A percentile compares a stretch with the other conserved stretches of the same genome.
These are phyloP conservation scores for Gymnogyps californianus DNA, from an alignment of 2,113 vertebrate genomes.

Conservation along the genomic window DNA sequence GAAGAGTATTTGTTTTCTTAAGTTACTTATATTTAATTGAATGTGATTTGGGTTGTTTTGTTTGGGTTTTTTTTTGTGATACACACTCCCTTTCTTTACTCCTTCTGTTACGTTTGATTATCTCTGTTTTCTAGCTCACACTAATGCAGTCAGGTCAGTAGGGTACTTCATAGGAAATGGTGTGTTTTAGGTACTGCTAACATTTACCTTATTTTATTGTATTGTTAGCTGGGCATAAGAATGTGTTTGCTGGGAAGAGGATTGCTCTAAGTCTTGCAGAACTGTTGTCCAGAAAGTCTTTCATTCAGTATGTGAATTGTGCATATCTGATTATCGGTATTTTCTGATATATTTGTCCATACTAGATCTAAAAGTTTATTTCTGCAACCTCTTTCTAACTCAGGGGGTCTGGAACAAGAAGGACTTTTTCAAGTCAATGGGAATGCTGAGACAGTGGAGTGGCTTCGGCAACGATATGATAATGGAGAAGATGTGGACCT, in stretches of 20 bases:
- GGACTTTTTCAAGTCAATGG: conserved; percentile 97
- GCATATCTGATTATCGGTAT: background rate
- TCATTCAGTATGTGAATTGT: background rate
- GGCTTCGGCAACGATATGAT: conserved; percentile 94
- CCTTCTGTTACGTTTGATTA: background rate
- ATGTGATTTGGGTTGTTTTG: background rate
- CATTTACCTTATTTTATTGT: background rate
- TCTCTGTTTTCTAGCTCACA: background rate
- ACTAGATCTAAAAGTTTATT: background rate
- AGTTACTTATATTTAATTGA: background rate
- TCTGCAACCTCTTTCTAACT: conserved; percentile 8
- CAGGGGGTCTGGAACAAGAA: conserved; percentile 93
- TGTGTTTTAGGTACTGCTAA: background rate
- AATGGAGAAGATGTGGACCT: conserved; percentile 94
- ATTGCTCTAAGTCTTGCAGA: background rate
- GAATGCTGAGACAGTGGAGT: conserved; percentile 95
- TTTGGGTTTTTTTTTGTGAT: background rate
- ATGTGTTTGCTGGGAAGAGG: background rate
- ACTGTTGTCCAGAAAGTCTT: background rate
- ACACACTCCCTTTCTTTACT: background rate
- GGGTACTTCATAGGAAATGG: background rate
- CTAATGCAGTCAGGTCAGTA: background rate
- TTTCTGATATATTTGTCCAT: background rate
- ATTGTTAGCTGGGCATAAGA: background rate
- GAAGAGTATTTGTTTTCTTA: background rate